Evolutionary conservation across 2,888 invertebrate species (phyloP), one percentile per base, ranked within the genome.

Genomic region (Eristalis intricaria): DNA sequence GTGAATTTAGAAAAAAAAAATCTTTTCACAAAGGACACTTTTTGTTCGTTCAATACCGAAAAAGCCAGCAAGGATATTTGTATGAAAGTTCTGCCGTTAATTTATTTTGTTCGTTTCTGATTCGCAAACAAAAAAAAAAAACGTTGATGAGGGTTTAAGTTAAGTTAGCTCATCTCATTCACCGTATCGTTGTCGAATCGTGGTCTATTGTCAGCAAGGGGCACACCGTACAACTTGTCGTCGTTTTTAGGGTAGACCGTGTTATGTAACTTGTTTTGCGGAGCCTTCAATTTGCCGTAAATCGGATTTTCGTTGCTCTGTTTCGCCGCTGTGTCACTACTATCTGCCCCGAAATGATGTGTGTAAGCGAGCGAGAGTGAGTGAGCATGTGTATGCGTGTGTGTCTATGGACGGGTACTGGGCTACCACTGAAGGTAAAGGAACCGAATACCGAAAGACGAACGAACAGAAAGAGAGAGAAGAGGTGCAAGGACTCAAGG

Each of bases 261-360:
- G 26, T 87, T 87, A 87, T 87, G 87, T 87, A 87, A 87, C 87
- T 83, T 87, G 87, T 80, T 87, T 87, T 76, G 80, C 65, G 87
- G 79, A 74, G 87, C 84, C 80, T 80, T 84, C 79, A 69, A 87
- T 79, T 83, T 87, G 87, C 87, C 84, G 79, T 80, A 69, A 84
- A 87, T 80, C 84, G 83, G 76, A 74, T 82, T 86, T 81, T 81
- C 76, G 56, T 74, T 74, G 56, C 68, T 74, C 66, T 60, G 70
- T 70, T 86, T 86, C 82, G 82, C 70, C 74, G 69, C 50, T 70
- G 19, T 73, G 56, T 75, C 75, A 69, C 58, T 29, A 60, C 60
- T 78, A 58, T 69, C 22, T 65, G 19, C 19, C 50, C 50, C 4
- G 19, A 50, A 50, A 19, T 50, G 50, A 43, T 50, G 19, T 50